Evolutionary conservation across 1,140 invertebrate genomes (phyloP), one percentile per base, ranked within the genome.

Genomic region (Drosophila mayri): DNA sequence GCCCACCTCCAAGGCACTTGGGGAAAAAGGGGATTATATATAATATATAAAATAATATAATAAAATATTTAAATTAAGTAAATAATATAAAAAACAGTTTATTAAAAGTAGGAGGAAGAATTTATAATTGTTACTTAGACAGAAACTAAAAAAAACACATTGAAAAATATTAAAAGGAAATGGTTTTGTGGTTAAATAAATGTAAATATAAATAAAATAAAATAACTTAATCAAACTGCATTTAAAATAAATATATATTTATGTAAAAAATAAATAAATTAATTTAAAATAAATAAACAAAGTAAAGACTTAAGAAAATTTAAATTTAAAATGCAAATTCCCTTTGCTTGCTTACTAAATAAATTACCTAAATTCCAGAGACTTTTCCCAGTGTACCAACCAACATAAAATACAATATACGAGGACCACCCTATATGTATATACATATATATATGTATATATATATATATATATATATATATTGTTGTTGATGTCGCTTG

Each of bases 351-450:
- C 20, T 1, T 1, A 0, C 16, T 38, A 18, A 16, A 59, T 20
- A 30, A 16, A 12, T 67, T 49, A 63, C 20, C 12, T 22, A 22
- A 59, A 30, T n/a, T n/a, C 3, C 10, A 3, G 6, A 25, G 0
- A 14, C 47, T 67, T 50, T 4, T 50, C 0, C 4, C 6, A 14
- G 65, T 68, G 65, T 22, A 41, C 46, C 66, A 54, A 73, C 35
- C 73, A 72, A 59, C 64, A 87, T 87, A 83, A 86, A 88, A 87
- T 88, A 87, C 83, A 87, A 87, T 86, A 81, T 79, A 76, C 63
- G 68, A 62, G 68, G 61, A 54, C 70, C 71, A 59, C 70, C 37
- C 43, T 63, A 40, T 22, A 59, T 35, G 16, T 14, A 66, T 60
- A 22, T 16, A 32, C 10, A 32, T 14, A 20, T 16, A 32, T 10